These are phyloP conservation scores for Ameiurus melas DNA, from an alignment of 2,113 vertebrate species.

Conservation along the genomic window DNA sequence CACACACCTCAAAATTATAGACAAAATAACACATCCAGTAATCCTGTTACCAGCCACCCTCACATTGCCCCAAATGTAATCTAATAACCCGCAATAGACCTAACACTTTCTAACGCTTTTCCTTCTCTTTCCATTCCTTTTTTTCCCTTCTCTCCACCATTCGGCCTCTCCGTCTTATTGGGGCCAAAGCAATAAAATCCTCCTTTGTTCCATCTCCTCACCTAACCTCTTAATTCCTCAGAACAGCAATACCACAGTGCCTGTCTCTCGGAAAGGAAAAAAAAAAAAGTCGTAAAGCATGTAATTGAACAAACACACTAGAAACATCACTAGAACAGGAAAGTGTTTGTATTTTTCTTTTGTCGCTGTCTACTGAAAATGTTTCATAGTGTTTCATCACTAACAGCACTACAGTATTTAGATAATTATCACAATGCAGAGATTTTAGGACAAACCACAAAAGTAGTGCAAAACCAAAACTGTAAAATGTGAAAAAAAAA, in stretches of 20 bases:
- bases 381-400: conserved; percentile 36
- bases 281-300: conserved; percentile 66
- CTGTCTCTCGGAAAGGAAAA: conserved; percentile 72
- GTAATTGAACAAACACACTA: conserved; percentile 61
- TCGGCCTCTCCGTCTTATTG: conserved; percentile 73
- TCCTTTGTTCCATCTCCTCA: conserved; percentile 69
- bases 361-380: conserved; percentile 14
- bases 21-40: conserved; percentile 69
- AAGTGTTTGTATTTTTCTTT: conserved; percentile 12
- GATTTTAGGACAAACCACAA: conserved; percentile 15
- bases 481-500: conserved; percentile 65
- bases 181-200: conserved; percentile 71
- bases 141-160: conserved; percentile 7
- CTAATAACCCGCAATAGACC: conserved; percentile 73
- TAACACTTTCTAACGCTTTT: conserved; percentile 53
- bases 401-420: conserved; percentile 1
- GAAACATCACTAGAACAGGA: conserved; percentile 11
- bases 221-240: conserved; percentile 76
- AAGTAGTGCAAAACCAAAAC: neutral
- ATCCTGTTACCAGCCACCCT: conserved; percentile 50
- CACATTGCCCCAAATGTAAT: conserved; percentile 54
- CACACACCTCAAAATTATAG: conserved; percentile 17
- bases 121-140: conserved; percentile 45
- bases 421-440: neutral
- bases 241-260: conserved; percentile 71